Evolutionary conservation across 2,113 vertebrate species (phyloP), one percentile per base, ranked within the genome.

Genomic region (Erythrocercus mccallii): DNA sequence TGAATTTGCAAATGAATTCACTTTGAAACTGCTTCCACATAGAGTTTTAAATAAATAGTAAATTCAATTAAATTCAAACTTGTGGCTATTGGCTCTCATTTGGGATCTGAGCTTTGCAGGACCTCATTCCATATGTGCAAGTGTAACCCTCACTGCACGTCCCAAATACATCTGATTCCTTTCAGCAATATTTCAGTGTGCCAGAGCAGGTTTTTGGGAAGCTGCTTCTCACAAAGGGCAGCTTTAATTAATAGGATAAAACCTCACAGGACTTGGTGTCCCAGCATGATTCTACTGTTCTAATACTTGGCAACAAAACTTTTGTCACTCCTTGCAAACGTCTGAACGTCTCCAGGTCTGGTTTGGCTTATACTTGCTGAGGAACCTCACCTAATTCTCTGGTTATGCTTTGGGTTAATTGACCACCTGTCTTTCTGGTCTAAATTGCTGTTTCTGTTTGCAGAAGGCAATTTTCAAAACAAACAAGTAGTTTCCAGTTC

Each of bases 401-500:
- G 1, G 23, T 81, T 82, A 44, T 51, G 18, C 8, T 82, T 87
- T 91, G 82, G 53, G 77, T 95, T 80, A 72, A 86, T 86, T 88
- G 83, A 24, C 62, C 62, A 72, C 45, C 68, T 86, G 79, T 72
- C 62, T 80, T 82, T 82, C 33, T 54, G 58, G 24, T 58, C 33
- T 82, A 50, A 92, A 60, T 53, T 81, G 16, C 48, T 88, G 30
- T 54, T 94, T 82, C 76, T 89, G n/a, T 89, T 91, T 84, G 61
- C 77, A 72, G 66, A 87, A 89, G 37, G 37, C 38, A 80, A 61
- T 81, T 86, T 91, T 85, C 69, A 91, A 74, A 90, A 77, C 58
- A 92, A 95, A 82, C 78, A 69, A 80, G 51, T 60, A 44, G 40
- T 70, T 93, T 94, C 24, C 68, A 70, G 47, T 60, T 90, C 48